Base-by-base conservation (phyloP, 1,140 invertebrate species). In the Melanaphis sacchari region DNA sequence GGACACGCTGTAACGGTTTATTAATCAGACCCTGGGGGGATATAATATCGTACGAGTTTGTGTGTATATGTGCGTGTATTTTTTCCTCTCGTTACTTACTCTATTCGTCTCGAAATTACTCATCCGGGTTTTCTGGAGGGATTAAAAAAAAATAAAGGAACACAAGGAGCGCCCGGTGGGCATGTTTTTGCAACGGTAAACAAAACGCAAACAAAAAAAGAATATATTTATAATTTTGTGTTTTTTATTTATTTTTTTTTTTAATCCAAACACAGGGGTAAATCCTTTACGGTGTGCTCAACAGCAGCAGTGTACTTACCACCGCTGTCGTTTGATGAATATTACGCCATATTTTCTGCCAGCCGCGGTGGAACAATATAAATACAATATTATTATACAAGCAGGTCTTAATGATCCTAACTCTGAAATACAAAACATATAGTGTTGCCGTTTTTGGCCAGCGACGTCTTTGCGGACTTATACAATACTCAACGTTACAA, bases 21-120 rank as follows among this genome's bases (percentile, higher is more conserved):
- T 90, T 66, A 90, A 90, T 90, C 89, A 90, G 89, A 18, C 89
- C 89, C 89, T 26, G 38, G 89, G 38, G 89, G 66, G 52, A 38
- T n/a, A 76, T 76, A 31, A 41, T 66, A 59, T 66, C 54, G 31
- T 41, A 8, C 26, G 54, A 41, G 41, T 66, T 66, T 41, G 38
- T 43, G n/a, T 76, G 59, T 76, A n/a, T n/a, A 76, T n/a, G 59
- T n/a, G 31, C 31, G 59, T n/a, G 40, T 90, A 24, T 66, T 41
- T 40, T 43, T 1, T 26, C n/a, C 36, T 36, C 31, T 24, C 46
- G 87, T 21, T 52, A 2, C 31, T 36, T 49, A 24, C 26, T 43
- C 40, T 24, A 40, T 41, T 41, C 22, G 24, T 40, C 40, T 52
- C 21, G 36, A 41, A 90, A 90, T 66, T 90, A 90, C 89, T 59